A percentile compares a stretch with the other conserved stretches of the same genome.
Evolutionary conservation across 2,888 invertebrate genomes (phyloP).

Genomic region (Galeruca laticollis): DNA sequence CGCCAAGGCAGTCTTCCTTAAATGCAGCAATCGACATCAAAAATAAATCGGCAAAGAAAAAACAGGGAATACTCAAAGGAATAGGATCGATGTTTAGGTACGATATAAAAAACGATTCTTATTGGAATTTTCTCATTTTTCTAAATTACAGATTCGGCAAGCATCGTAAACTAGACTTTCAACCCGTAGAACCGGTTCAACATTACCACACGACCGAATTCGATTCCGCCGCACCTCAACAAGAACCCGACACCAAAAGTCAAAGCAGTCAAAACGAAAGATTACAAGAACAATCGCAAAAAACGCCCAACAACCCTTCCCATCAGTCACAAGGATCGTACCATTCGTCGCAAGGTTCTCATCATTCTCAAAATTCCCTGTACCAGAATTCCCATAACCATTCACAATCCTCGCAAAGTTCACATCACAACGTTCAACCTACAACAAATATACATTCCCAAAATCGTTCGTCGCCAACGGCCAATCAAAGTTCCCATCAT

Average conservation of each 20-base stretch:
- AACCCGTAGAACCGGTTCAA: constrained; percentile 54
- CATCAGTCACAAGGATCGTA: constrained; percentile 20
- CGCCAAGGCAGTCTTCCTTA: constrained; percentile 84
- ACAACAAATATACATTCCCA: constrained; percentile 22
- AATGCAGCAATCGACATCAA: constrained; percentile 74
- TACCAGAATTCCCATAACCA: constrained; percentile 31
- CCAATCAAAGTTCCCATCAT: constrained; percentile 22
- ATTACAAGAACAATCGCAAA: constrained; percentile 49
- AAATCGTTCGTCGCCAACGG: constrained; percentile 30
- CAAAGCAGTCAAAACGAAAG: constrained; percentile 66
- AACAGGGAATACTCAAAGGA: constrained; percentile 83
- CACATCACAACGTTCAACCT: constrained; percentile 16
- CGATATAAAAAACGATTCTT: not conserved
- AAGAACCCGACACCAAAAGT: constrained; percentile 65
- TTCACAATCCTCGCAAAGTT: constrained; percentile 38
- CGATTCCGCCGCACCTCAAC: constrained; percentile 62
- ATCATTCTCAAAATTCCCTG: constrained; percentile 45
- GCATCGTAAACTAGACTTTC: constrained; percentile 71
- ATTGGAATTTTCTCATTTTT: not conserved
- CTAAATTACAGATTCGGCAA: constrained; percentile 72
- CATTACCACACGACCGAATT: constrained; percentile 62
- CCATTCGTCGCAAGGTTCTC: constrained; percentile 16
- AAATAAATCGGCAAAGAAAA: constrained; percentile 71
- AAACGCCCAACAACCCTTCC: constrained; percentile 38
- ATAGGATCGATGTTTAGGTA: constrained; percentile 83